phyloP scores from a whole-genome alignment of 1,140 invertebrate genomes.

The Uloborus diversus region DNA sequence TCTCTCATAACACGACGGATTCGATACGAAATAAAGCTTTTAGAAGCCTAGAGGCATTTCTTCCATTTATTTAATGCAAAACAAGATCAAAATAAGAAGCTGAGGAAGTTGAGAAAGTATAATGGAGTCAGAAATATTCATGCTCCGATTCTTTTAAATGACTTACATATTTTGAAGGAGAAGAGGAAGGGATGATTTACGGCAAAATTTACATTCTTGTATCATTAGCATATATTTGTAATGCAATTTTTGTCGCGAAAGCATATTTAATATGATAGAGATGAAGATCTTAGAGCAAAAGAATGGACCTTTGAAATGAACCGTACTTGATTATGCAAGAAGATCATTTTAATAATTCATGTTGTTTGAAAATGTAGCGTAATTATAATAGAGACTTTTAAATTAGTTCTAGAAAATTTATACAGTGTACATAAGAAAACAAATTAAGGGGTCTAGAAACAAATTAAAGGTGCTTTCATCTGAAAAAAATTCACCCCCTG shows the following conservation, averaged over 20 bases:
- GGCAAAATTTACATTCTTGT: conserved; percentile 27
- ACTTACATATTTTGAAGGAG: conserved; percentile 18
- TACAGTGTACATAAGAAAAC: too few species aligned
- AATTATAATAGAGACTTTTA: conserved; percentile 23
- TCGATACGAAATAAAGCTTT: too few species aligned
- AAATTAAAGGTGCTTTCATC: too few species aligned
- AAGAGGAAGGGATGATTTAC: neutral
- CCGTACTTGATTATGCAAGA: neutral
- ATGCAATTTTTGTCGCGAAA: conserved; percentile 12
- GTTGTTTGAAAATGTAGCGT: conserved; percentile 16
- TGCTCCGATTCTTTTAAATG: conserved; percentile 39
- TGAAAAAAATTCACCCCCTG: too few species aligned
- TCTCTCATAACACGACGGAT: too few species aligned
- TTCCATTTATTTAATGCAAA: too few species aligned
- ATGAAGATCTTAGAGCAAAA: neutral
- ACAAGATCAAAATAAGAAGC: too few species aligned
- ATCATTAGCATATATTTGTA: conserved; percentile 44
- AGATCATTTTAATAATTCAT: conserved; percentile 36
- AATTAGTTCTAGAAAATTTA: too few species aligned
- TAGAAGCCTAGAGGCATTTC: too few species aligned
- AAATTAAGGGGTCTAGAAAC: too few species aligned
- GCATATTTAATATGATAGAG: neutral
- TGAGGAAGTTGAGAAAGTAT: conserved; percentile 10
- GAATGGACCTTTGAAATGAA: neutral
- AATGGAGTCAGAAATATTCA: conserved; percentile 33